Base-by-base conservation (phyloP, 2,797 vertebrate species). In the Clarias pachynema region DNA sequence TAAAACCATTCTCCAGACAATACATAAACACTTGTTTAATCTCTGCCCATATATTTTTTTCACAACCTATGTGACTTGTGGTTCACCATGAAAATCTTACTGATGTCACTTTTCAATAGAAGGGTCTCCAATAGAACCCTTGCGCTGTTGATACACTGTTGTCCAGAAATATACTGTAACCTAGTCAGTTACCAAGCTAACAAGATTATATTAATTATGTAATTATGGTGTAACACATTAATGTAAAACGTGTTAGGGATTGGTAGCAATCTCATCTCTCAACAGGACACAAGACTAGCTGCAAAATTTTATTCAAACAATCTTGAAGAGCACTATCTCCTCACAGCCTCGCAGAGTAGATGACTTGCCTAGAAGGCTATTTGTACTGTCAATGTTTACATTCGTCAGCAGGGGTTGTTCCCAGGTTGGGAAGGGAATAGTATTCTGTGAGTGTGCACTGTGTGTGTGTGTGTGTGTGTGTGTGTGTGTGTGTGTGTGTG, bases 351-450 rank as follows among this genome's bases (percentile, higher is more conserved):
- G 56, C 14, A 7, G 1, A 57, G 44, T 59, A 69, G 74, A 84
- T 24, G 10, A 80, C 60, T 34, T 65, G 69, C 15, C 37, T 6
- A 85, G 44, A 60, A 74, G 40, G 29, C 9, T 56, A 53, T 81
- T 66, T 60, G 26, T 77, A 69, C 69, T 66, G 72, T 59, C 72
- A 82, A 3, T 82, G 34, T 78, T 86, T 86, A 82, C 69, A 49
- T 73, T 63, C 59, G 10, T 24, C 59, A 72, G 84, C 20, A 56
- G 66, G 62, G 22, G 66, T 34, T 40, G 4, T 81, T 37, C 69
- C 57, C 44, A 79, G 65, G 63, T 53, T 15, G 26, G 56, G 40
- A 70, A 72, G 37, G 60, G 60, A 49, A 66, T 18, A 29, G 20
- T 75, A 34, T 31, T 66, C 4, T 78, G 49, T 68, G 77, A 83